Conservation (phyloP, 64 coral and sea anemone species). For the Astreopora myriophthalma region DNA sequence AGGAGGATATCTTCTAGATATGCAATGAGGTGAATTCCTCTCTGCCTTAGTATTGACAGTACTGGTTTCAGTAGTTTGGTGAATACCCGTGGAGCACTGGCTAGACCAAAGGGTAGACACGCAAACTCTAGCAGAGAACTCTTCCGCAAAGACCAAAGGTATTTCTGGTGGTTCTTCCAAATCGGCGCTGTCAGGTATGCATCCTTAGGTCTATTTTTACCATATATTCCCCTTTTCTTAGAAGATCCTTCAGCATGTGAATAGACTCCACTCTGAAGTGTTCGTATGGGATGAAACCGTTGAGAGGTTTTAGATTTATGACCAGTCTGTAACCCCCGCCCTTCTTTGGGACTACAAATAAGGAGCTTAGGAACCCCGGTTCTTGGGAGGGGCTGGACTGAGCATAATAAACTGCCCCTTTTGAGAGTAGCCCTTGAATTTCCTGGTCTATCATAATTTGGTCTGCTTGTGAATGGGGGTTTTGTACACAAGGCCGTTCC, state of each 20-base stretch:
- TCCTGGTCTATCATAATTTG: slow-evolving; percentile 65
- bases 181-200: slow-evolving; percentile 59
- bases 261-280: slow-evolving; percentile 72
- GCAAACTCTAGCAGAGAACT: slow-evolving; percentile 2
- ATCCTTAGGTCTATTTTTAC: slow-evolving; percentile 69
- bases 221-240: slow-evolving; percentile 64
- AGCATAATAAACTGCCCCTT: slow-evolving; percentile 59
- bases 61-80: slow-evolving; percentile 8
- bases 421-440: slow-evolving; percentile 65
- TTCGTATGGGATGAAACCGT: slow-evolving; percentile 61
- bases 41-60: not conserved
- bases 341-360: slow-evolving; percentile 68
- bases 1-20: slow-evolving; percentile 13
- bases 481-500: not conserved
- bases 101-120: slow-evolving; percentile 31
- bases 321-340: slow-evolving; percentile 61
- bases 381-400: not conserved
- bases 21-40: not conserved
- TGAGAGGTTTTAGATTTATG: slow-evolving; percentile 60
- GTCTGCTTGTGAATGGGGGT: slow-evolving; percentile 2
- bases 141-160: slow-evolving; percentile 6
- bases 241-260: slow-evolving; percentile 56
- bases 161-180: slow-evolving; percentile 2
- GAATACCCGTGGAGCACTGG: slow-evolving; percentile 17
- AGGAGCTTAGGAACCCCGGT: slow-evolving; percentile 51